A percentile compares a stretch with the other conserved stretches of the same genome.
These are phyloP conservation scores for Sarcoramphus papa DNA, from an alignment of 2,797 vertebrate genomes.

Conservation along the genomic window DNA sequence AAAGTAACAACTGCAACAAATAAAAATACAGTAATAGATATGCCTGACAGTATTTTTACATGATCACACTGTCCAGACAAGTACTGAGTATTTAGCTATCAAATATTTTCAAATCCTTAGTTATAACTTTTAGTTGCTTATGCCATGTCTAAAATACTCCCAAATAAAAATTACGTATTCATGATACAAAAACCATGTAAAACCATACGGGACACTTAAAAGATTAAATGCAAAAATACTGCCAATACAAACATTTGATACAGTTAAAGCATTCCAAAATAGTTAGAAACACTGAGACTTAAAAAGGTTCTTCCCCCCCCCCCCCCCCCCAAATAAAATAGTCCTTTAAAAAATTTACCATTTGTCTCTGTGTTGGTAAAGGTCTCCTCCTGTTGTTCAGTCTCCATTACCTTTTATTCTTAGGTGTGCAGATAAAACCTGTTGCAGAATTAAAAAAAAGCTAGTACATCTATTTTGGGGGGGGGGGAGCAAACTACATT, in stretches of 20 bases:
- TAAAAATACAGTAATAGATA: neutral
- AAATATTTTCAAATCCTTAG: neutral
- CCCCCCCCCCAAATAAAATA: neutral
- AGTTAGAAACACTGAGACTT: neutral
- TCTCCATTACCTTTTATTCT: conserved; percentile 85
- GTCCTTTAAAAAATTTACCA: conserved; percentile 77
- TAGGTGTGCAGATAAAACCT: conserved; percentile 16
- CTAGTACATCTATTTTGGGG: neutral
- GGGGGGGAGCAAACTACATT: neutral
- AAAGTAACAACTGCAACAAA: neutral
- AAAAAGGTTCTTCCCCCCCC: neutral
- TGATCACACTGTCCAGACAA: neutral
- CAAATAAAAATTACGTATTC: neutral
- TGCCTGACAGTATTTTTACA: neutral
- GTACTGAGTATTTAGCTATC: neutral
- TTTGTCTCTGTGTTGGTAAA: conserved; percentile 95
- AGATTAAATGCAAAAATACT: neutral
- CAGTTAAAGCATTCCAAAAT: neutral
- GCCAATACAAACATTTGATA: neutral
- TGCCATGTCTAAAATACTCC: neutral
- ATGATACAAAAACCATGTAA: neutral
- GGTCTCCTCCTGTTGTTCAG: conserved; percentile 90
- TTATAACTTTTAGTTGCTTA: neutral
- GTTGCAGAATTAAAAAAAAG: conserved; percentile 23
- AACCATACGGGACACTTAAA: neutral